A percentile compares a stretch with the other conserved stretches of the same genome.
These are phyloP conservation scores for Chloropsis hardwickii DNA, from an alignment of 2,113 vertebrate species.

Conservation along the genomic window DNA sequence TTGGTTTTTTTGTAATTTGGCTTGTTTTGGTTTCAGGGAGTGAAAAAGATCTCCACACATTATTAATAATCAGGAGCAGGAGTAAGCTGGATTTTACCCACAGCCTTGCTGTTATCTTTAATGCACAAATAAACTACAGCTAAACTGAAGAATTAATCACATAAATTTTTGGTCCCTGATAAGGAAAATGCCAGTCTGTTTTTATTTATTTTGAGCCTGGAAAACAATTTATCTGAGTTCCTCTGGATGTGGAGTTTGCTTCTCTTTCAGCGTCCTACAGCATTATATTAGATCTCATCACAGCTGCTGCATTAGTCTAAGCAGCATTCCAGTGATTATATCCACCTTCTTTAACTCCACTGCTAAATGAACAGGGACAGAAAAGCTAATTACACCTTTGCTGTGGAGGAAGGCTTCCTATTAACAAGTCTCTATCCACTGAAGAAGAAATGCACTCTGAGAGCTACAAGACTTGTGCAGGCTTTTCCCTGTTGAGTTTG, in stretches of 20 bases:
- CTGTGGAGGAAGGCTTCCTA: neutral
- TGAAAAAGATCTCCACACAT: neutral
- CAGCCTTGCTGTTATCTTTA: conserved; percentile 37
- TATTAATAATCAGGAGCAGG: neutral
- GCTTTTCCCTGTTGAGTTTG: neutral
- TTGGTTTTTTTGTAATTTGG: neutral
- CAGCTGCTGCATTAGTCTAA: neutral
- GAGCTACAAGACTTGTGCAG: neutral
- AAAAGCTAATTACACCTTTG: conserved; percentile 30
- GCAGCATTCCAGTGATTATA: neutral
- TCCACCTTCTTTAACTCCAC: neutral
- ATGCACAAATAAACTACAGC: conserved; percentile 7
- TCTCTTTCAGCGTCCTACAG: neutral
- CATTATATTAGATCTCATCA: neutral
- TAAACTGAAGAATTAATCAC: conserved; percentile 61
- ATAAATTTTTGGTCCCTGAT: conserved; percentile 16
- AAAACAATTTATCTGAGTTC: conserved; percentile 42
- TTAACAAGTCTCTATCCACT: neutral
- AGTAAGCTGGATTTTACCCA: conserved; percentile 8
- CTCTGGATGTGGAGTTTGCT: conserved; percentile 5
- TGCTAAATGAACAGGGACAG: conserved; percentile 22
- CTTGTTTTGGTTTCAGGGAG: conserved; percentile 21
- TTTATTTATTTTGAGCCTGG: conserved; percentile 41
- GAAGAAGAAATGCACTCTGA: neutral
- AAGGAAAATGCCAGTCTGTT: conserved; percentile 24